Evolutionary conservation across 2,888 invertebrate species (phyloP).

Genomic region (Oscheius onirici): DNA sequence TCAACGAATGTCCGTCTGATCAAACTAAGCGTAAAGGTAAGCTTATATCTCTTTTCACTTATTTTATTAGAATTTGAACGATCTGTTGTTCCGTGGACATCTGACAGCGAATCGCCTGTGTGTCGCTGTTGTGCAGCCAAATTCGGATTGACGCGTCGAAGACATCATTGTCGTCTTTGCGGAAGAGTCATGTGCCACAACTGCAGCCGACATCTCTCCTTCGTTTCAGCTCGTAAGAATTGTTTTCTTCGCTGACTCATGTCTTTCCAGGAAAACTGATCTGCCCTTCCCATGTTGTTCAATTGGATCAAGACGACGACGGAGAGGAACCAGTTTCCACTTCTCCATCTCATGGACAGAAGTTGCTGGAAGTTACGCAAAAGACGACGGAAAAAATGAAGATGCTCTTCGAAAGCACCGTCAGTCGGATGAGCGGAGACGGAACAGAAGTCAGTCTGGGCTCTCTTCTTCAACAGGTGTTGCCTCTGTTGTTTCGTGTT

Average conservation of each 20-base stretch:
- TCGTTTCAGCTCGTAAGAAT: conserved; percentile 64
- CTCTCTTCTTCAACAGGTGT: conserved; percentile 73
- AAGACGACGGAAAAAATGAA: conserved; percentile 50
- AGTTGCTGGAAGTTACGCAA: conserved; percentile 41
- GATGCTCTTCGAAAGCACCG: conserved; percentile 43
- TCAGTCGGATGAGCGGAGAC: conserved; percentile 41
- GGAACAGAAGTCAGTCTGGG: conserved; percentile 75
- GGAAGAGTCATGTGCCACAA: conserved; percentile 66
- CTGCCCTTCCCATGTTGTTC: conserved; percentile 74
- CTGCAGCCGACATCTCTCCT: conserved; percentile 69
- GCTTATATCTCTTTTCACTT: neutral
- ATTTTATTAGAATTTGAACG: conserved; percentile 77
- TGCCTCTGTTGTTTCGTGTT: conserved; percentile 6
- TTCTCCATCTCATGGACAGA: conserved; percentile 27
- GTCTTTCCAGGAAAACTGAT: conserved; percentile 76
- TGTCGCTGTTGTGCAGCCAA: conserved; percentile 90
- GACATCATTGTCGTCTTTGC: conserved; percentile 93
- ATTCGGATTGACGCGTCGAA: conserved; percentile 83
- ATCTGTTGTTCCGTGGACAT: conserved; percentile 87
- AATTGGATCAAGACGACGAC: conserved; percentile 13
- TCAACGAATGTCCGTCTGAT: conserved; percentile 81
- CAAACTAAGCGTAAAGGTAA: conserved; percentile 72
- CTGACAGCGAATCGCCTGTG: conserved; percentile 86
- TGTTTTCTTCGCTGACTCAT: conserved; percentile 35
- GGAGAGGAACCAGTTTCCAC: conserved; percentile 37